Evolutionary conservation across 2,888 invertebrate species (phyloP), one percentile per base, ranked within the genome.

Genomic region (Ernsta delagoae): DNA sequence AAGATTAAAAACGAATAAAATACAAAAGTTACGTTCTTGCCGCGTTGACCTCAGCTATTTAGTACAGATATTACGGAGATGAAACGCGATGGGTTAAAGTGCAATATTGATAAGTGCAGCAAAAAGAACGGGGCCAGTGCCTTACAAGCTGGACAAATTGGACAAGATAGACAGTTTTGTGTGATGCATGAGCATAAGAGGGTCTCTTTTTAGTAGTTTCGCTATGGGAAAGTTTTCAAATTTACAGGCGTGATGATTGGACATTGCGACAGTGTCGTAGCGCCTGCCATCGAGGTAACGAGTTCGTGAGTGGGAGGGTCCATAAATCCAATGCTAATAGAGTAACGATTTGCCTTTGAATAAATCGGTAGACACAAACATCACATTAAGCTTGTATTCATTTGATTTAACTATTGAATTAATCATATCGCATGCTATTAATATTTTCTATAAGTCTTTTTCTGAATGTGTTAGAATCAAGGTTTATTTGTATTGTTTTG

Each of bases 251-350:
- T 88, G 87, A 86, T 86, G 83, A 84, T 85, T 82, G 79, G 78
- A 76, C 72, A 78, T 75, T 72, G 73, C 63, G 63, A 72, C 76
- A 78, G 83, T 79, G 81, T 80, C 75, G 75, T 77, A 78, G 79
- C 75, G 76, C 75, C 41, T 39, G 77, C 74, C 80, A 81, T 79
- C 80, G 79, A 82, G 79, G 82, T 87, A 87, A 87, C 87, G 85
- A 89, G 85, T 83, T 76, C 75, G 76, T 79, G 80, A 85, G 84
- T 83, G 84, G 83, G 85, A 82, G 85, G 82, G 86, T 86, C 87
- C 86, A 87, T 84, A 87, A 85, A 87, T 88, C 82, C 82, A 83
- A 90, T 89, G 88, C 87, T 88, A 90, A 89, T 89, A 83, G 83
- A 83, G 84, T 83, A 82, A 82, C 83, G 85, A 86, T 87, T 86